These are phyloP conservation scores for Sebastes cheni DNA, from an alignment of 2,797 vertebrate genomes.

Conservation along the genomic window DNA sequence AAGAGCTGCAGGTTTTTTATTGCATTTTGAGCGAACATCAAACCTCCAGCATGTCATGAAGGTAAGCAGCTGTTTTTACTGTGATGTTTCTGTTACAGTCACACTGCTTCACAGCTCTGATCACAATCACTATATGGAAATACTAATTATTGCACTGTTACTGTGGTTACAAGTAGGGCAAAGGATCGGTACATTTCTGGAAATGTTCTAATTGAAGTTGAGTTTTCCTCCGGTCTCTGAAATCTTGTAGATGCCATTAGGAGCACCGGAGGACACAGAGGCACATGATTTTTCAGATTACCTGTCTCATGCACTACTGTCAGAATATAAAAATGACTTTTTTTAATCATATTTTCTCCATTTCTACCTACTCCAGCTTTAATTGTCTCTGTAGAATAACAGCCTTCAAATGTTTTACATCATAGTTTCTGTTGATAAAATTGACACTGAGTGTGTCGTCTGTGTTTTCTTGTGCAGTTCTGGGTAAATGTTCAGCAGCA, in stretches of 20 bases:
- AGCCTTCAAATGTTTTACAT: background rate
- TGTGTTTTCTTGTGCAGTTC: slow-evolving; percentile 22
- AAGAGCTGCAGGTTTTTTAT: background rate
- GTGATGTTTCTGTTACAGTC: background rate
- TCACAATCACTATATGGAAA: background rate
- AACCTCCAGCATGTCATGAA: background rate
- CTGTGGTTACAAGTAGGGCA: background rate
- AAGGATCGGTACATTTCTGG: too few relatives aligned
- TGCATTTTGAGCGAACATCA: background rate
- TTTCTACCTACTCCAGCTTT: background rate
- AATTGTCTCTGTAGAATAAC: background rate
- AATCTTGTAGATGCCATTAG: too few relatives aligned
- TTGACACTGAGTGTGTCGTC: background rate
- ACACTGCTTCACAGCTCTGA: background rate
- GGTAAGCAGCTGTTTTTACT: background rate
- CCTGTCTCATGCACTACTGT: too few relatives aligned
- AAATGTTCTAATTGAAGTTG: too few relatives aligned
- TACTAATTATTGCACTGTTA: background rate
- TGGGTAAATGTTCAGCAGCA: slow-evolving; percentile 84
- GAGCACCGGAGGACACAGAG: too few relatives aligned
- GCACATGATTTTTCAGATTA: too few relatives aligned
- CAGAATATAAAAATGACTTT: too few relatives aligned
- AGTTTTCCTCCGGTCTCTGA: too few relatives aligned
- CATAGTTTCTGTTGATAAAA: background rate
- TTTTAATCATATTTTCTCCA: too few relatives aligned